Percentiles rank a stretch among this genome's conserved stretches.
These are phyloP conservation scores for Ammodramus savannarum DNA, from an alignment of 2,113 vertebrate species.

Conservation along the genomic window DNA sequence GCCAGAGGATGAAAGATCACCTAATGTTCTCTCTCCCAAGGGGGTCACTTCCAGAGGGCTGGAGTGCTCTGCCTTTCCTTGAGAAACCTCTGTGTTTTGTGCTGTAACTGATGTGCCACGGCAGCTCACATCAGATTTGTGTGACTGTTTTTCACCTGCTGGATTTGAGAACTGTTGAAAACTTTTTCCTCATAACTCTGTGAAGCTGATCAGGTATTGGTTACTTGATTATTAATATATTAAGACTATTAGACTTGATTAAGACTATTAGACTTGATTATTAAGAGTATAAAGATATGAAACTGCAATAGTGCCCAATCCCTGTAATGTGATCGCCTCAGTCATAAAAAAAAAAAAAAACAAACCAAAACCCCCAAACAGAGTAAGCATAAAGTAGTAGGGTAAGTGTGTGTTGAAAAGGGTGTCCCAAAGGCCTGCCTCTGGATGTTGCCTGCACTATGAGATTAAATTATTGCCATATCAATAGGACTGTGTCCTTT, in stretches of 20 bases:
- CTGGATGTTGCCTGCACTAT: not conserved
- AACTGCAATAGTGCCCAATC: not conserved
- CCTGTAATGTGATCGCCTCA: not conserved
- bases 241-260: not conserved
- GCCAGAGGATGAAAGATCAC: not conserved
- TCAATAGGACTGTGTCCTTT: not conserved
- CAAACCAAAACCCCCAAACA: rapidly evolving
- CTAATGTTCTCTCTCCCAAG: not conserved
- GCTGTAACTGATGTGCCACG: not conserved
- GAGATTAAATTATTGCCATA: not conserved
- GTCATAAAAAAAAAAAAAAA: not conserved
- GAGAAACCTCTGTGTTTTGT: not conserved
- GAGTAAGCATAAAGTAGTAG: not conserved
- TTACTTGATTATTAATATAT: not conserved
- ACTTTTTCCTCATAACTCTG: not conserved
- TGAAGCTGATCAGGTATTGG: not conserved
- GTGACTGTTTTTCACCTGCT: not conserved
- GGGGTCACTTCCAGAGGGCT: not conserved
- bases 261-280: not conserved
- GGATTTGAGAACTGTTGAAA: not conserved
- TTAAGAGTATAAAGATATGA: not conserved
- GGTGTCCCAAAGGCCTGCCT: not conserved
- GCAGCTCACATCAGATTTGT: not conserved
- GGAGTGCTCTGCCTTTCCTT: not conserved
- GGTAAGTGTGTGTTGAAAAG: not conserved